Percentiles rank a stretch among this genome's conserved stretches.
These are phyloP conservation scores for Kryptolebias marmoratus DNA, from an alignment of 2,113 vertebrate genomes.

Conservation along the genomic window DNA sequence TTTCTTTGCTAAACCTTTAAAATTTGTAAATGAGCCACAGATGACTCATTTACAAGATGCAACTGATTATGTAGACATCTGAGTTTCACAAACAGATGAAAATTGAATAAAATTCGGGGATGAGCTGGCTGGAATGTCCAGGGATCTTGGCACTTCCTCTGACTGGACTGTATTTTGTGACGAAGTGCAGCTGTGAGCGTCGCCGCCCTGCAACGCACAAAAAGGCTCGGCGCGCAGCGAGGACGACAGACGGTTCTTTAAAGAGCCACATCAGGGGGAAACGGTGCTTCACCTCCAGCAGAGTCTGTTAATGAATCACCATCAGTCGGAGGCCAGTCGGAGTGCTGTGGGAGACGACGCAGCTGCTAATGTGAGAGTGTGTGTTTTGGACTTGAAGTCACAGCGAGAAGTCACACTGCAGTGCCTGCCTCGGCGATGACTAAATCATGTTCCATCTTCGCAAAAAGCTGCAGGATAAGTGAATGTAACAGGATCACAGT, in stretches of 20 bases:
- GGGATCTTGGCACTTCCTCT: constrained; percentile 15
- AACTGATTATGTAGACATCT: too few species aligned
- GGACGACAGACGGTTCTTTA: constrained; percentile 5
- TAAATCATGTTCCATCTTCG: constrained; percentile 23
- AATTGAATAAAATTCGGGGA: background rate
- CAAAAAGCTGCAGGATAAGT: background rate
- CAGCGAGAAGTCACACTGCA: constrained; percentile 31
- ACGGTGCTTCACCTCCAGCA: constrained; percentile 20
- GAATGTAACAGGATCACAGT: constrained; percentile 6
- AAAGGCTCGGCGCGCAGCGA: background rate
- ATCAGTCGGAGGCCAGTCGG: constrained; percentile 44
- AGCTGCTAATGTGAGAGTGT: constrained; percentile 37
- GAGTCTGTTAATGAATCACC: constrained; percentile 64
- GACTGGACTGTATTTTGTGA: constrained; percentile 6
- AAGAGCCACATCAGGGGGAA: constrained; percentile 18
- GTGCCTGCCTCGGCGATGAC: constrained; percentile 39
- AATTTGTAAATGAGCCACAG: too few species aligned
- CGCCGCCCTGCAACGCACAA: background rate
- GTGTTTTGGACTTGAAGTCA: constrained; percentile 11
- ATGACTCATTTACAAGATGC: too few species aligned
- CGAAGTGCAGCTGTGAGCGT: constrained; percentile 22
- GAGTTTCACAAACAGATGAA: background rate
- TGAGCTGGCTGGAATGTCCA: constrained; percentile 1
- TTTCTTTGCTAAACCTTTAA: background rate
- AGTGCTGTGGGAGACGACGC: constrained; percentile 43